Base-by-base conservation (phyloP, 2,113 vertebrate genomes). In the Vulpes ferrilata region DNA sequence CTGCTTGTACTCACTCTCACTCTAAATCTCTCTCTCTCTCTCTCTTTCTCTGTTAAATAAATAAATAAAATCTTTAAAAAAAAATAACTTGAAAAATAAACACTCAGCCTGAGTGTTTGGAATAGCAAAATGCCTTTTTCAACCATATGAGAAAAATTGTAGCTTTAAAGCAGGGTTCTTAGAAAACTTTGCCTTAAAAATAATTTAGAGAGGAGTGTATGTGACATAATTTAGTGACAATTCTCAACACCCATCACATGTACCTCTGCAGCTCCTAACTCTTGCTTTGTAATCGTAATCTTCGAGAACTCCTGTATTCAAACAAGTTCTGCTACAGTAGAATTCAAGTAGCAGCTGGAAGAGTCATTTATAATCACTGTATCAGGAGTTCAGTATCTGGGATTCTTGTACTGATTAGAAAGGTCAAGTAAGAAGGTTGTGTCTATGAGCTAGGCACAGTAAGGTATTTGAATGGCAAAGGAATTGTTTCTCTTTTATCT, bases 401-500 rank as follows among this genome's bases (percentile, higher is more conserved):
- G 0, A 1, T 15, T 32, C 90, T 91, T 1, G 10, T 13, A 2
- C 71, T 15, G 94, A 64, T 38, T 82, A 80, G 25, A 69, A 90
- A 95, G 55, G 65, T 93, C 97, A 97, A 71, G 90, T 78, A 12
- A 86, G 96, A 93, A 97, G 98, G 5, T 0, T 17, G 38, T 79
- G 64, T 76, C 97, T 83, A 69, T 0, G 1, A 97, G 97, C 97
- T 96, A 97, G 97, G 55, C 90, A 48, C 74, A 7, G 64, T 10
- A 88, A 93, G 48, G 86, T 22, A 97, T 95, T 86, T 88, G 97
- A 96, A 90, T 62, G 86, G 94, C 87, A 86, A 88, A 90, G 67
- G 93, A 96, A 97, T 95, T 20, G 1, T 96, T 98, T 98, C 93
- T 90, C 93, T 98, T 98, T 98, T 98, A 97, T 98, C 97, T 96